Evolutionary conservation across 2,888 invertebrate species (phyloP).

Genomic region (Griposia aprilina): DNA sequence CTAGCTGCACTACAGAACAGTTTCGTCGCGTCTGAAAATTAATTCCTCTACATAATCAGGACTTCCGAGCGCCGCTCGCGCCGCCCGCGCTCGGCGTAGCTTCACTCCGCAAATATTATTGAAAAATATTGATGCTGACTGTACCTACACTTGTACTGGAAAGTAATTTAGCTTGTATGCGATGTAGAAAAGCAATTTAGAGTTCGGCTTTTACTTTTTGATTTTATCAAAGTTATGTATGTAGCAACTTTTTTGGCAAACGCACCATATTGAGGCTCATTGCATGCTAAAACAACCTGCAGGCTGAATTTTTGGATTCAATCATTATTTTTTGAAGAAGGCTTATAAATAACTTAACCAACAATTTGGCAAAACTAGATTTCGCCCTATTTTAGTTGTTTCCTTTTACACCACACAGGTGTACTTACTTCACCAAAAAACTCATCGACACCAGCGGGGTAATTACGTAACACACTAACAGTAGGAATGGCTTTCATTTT

Average conservation of each 20-base stretch:
- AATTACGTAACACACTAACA: too few species aligned
- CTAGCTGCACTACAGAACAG: conserved; percentile 81
- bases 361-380: conserved; percentile 28
- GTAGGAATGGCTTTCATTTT: too few species aligned
- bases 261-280: too few species aligned
- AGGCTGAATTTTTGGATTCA: background rate
- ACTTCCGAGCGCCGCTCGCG: conserved; percentile 80
- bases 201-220: conserved; percentile 5
- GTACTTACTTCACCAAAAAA: background rate
- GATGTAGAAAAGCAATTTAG: conserved; percentile 22
- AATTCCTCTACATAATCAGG: conserved; percentile 91
- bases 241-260: background rate
- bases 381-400: background rate
- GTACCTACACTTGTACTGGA: conserved; percentile 33
- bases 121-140: conserved; percentile 57
- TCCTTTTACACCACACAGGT: conserved; percentile 18
- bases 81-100: conserved; percentile 76
- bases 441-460: background rate
- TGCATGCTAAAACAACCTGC: too few species aligned
- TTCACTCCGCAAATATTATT: conserved; percentile 76
- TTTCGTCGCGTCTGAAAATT: conserved; percentile 90
- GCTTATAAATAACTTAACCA: conserved; percentile 24
- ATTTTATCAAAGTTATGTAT: background rate
- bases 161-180: conserved; percentile 37
- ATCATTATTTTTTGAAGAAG: background rate